Evolutionary conservation across 2,888 invertebrate species (phyloP).

Genomic region (Drosophila algonquin): DNA sequence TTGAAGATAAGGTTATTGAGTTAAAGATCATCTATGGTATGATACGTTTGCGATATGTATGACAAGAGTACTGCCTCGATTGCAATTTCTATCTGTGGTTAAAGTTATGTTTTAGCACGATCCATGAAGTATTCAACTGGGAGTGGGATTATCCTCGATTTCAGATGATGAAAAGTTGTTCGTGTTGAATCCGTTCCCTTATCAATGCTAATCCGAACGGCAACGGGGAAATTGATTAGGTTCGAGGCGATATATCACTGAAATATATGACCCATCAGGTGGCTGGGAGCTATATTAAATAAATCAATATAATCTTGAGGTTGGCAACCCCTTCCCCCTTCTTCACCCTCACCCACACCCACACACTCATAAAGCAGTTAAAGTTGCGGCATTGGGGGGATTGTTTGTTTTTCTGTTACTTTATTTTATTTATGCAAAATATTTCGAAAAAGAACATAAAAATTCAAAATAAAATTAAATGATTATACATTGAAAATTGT

Average conservation of each 20-base stretch:
- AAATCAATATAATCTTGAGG: slow-evolving; percentile 57
- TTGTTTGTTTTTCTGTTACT: slow-evolving; percentile 74
- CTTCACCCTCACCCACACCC: not conserved
- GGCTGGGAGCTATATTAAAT: slow-evolving; percentile 33
- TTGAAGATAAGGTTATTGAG: no score
- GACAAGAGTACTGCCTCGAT: no score
- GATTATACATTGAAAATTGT: slow-evolving; percentile 79
- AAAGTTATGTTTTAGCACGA: no score
- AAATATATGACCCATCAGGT: slow-evolving; percentile 47
- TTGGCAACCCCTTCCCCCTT: slow-evolving; percentile 12
- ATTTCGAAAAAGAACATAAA: slow-evolving; percentile 82
- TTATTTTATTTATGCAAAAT: slow-evolving; percentile 83
- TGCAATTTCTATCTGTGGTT: no score
- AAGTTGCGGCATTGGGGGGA: not conserved
- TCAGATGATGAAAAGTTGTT: no score
- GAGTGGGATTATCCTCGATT: no score
- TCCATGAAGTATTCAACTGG: no score
- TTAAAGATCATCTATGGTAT: no score
- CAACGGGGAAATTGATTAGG: slow-evolving; percentile 27
- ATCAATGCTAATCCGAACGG: slow-evolving; percentile 30
- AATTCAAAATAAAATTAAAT: slow-evolving; percentile 75
- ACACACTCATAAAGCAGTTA: slow-evolving; percentile 4
- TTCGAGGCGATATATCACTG: slow-evolving; percentile 20
- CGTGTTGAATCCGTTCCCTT: not conserved
- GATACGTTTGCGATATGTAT: no score